Percentiles rank a stretch among this genome's conserved stretches.
Conservation (phyloP, 1,140 invertebrate genomes). For the Saxidomus purpurata region DNA sequence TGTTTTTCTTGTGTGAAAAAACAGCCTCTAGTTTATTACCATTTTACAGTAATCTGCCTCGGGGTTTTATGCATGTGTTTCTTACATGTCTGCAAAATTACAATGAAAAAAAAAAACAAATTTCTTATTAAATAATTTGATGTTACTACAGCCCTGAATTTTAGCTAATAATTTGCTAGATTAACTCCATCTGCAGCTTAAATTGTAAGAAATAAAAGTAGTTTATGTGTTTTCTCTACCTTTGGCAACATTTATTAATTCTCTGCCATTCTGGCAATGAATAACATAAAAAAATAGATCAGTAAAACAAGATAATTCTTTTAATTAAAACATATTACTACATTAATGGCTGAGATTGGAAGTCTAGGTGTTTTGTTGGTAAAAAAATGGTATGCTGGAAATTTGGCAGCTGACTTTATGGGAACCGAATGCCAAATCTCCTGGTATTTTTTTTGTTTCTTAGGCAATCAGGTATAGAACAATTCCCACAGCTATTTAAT, state of each 20-base stretch:
- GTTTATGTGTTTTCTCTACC: neutral
- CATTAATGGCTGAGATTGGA: neutral
- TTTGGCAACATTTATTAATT: neutral
- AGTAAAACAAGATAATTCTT: neutral
- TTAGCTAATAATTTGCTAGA: no score
- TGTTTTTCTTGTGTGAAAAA: no score
- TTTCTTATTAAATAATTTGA: no score
- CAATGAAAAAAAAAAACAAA: no score
- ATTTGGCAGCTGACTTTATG: slow-evolving; percentile 18
- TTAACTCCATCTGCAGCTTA: no score
- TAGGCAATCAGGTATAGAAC: neutral
- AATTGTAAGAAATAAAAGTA: no score
- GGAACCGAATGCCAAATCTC: neutral
- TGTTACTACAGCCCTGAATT: no score
- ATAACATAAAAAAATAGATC: neutral
- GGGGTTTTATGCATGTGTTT: no score
- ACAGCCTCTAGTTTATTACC: no score
- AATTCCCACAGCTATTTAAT: slow-evolving; percentile 10
- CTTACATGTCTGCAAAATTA: no score
- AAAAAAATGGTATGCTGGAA: neutral
- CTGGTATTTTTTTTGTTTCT: neutral
- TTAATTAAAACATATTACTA: neutral
- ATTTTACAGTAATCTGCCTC: no score
- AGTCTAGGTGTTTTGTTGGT: neutral
- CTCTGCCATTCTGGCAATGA: neutral